Base-by-base conservation (phyloP, 1,140 invertebrate genomes). In the Aphelinus certus region DNA sequence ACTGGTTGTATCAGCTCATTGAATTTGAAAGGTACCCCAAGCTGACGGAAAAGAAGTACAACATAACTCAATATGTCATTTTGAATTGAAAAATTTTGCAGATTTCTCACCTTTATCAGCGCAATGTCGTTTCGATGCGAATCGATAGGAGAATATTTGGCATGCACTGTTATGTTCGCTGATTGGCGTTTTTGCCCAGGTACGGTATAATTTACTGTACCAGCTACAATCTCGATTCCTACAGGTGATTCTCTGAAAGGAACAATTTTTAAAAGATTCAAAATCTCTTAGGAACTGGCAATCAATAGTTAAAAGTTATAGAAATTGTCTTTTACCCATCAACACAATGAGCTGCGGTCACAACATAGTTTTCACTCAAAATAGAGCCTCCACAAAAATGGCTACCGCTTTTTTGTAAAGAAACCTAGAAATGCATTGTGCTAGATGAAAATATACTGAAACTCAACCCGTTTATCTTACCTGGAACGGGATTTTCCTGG, bases 321-420 rank as follows among this genome's bases (percentile, higher is more conserved):
- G 26, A 26, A 26, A 26, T 26, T 61, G 1, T 48, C 55, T 48
- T 1, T 73, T 73, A 65, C 49, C 43, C 46, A 48, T 43, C 7
- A 57, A 73, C 49, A 9, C 71, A 73, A n/a, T 73, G 71, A 48
- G 71, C 62, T 45, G 64, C 71, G 5, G 63, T 73, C 26, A 73
- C 47, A 51, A 73, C n/a, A 7, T 61, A 73, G 10, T 73, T 60
- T 51, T 73, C 57, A 45, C 58, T 66, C 46, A 73, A 3, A 56
- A 73, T n/a, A n/a, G 55, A 58, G 1, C 71, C 71, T 66, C 63
- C 64, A 42, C 63, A 66, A 51, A 73, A 73, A 57, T 73, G 71
- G 10, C 10, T 43, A 9, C 55, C 53, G 3, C 5, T 43, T 26
- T 57, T 42, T 73, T 65, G 71, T 9, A 73, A 48, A 26, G 51